phyloP scores from a whole-genome alignment of 2,113 vertebrate species.

The Monopterus albus region DNA sequence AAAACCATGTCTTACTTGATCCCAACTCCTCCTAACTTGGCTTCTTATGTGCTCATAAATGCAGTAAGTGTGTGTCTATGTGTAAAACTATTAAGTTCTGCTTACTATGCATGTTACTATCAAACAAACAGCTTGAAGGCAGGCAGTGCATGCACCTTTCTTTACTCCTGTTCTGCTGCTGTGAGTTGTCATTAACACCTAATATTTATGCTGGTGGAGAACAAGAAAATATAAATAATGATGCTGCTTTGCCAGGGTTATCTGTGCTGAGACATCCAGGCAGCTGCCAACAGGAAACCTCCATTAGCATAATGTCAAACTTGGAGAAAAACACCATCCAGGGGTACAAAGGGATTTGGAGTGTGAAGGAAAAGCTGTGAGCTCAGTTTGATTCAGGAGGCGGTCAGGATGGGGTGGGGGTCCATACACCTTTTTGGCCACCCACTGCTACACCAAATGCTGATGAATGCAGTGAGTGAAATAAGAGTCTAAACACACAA shows the following conservation, averaged over 20 bases:
- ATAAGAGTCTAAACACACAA: conserved; percentile 20
- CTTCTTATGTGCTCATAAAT: conserved; percentile 14
- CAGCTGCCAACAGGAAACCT: conserved; percentile 60
- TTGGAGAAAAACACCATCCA: conserved; percentile 22
- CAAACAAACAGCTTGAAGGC: conserved; percentile 55
- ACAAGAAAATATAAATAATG: conserved; percentile 52
- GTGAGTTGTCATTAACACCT: conserved; percentile 50
- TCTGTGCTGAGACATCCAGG: conserved; percentile 47
- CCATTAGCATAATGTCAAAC: conserved; percentile 72
- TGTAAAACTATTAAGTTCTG: conserved; percentile 29
- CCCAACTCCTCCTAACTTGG: conserved; percentile 25
- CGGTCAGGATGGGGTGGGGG: conserved; percentile 1
- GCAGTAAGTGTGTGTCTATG: not conserved
- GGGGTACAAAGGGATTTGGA: conserved; percentile 17
- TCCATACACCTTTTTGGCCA: conserved; percentile 62
- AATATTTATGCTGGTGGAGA: conserved; percentile 41
- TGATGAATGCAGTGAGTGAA: conserved; percentile 54
- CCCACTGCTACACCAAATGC: conserved; percentile 57
- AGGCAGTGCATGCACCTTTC: conserved; percentile 25
- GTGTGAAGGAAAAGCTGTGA: conserved; percentile 29
- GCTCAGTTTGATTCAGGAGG: conserved; percentile 24
- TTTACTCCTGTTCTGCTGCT: conserved; percentile 24
- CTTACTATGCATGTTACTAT: conserved; percentile 47
- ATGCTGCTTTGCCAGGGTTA: conserved; percentile 45
- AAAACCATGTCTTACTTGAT: not conserved